Base-by-base conservation (phyloP, 2,797 vertebrate species). In the Rhodeus uyekii region DNA sequence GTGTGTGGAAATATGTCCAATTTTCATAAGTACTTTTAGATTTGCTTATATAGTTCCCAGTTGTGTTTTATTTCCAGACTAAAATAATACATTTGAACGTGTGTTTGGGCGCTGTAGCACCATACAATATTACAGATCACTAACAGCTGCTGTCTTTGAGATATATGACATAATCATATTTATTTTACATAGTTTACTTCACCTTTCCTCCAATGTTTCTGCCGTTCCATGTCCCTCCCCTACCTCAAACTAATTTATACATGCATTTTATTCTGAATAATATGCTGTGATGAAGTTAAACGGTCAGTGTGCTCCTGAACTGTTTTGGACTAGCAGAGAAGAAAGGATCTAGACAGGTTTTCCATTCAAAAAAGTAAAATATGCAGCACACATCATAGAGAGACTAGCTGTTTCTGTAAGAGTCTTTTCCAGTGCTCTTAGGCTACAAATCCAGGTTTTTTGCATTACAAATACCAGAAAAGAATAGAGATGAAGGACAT, bases 351-450 rank as follows among this genome's bases (percentile, higher is more conserved):
- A 50, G 76, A 34, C 42, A 50, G 76, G 29, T 3, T 64, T 65
- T 79, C 24, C 34, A n/a, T 65, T 12, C 39, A 16, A 78, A 78
- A 34, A 78, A 53, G n/a, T 67, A 78, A 67, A 78, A 5, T 22
- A 79, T 58, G 16, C 16, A 58, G 6, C n/a, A 24, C 7, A 3
- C 24, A 42, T 64, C 22, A 27, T 2, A 32, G 64, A 78, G 22
- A 48, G 61, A 53, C n/a, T n/a, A n/a, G n/a, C n/a, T n/a, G 22
- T 65, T 32, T 48, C 42, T 19, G 14, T 27, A 8, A 29, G 38
- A 36, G 16, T n/a, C 8, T 4, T 42, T 69, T 32, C 18, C 36
- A 44, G n/a, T 22, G 5, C 67, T 65, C 29, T 55, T 19, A 1
- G 12, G 4, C n/a, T 29, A 39, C 14, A 55, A 77, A 77, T 64